phyloP scores from a whole-genome alignment of 92 coral and sea anemone genomes.

The Isaurus tuberculatus region DNA sequence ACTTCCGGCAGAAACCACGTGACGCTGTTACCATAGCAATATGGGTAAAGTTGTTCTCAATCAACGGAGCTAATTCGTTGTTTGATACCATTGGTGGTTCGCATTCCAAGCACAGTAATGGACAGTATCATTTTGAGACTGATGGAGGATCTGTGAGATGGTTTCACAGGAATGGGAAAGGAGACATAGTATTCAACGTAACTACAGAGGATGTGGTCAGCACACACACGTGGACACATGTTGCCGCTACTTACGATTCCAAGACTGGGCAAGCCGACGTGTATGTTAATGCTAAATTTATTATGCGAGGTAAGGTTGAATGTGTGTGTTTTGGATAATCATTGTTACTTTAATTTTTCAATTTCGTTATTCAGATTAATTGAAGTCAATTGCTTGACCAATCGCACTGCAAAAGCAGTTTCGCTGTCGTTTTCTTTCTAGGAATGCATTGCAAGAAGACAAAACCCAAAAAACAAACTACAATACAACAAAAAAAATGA shows the following conservation, averaged over 20 bases:
- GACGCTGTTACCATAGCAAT: conserved; percentile 83
- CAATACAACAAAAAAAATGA: too few relatives aligned
- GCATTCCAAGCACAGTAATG: conserved; percentile 79
- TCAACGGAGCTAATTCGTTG: conserved; percentile 76
- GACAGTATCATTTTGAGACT: conserved; percentile 85
- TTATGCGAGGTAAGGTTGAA: conserved; percentile 63
- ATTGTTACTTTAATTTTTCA: background rate
- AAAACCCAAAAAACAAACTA: too few relatives aligned
- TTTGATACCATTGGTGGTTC: conserved; percentile 95
- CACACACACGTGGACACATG: conserved; percentile 90
- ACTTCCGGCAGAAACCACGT: conserved; percentile 80
- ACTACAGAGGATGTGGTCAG: conserved; percentile 82
- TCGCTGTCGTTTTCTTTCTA: too few relatives aligned
- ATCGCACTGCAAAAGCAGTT: too few relatives aligned
- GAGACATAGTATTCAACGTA: conserved; percentile 78
- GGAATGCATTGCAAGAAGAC: too few relatives aligned
- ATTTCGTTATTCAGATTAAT: too few relatives aligned
- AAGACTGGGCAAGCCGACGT: conserved; percentile 81
- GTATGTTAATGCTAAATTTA: conserved; percentile 92
- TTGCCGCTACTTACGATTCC: conserved; percentile 87
- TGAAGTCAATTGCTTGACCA: too few relatives aligned
- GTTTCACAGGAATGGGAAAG: conserved; percentile 88
- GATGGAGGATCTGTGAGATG: conserved; percentile 82
- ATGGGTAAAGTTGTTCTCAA: conserved; percentile 83
- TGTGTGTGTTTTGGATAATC: background rate